Percentiles rank a stretch among this genome's conserved stretches.
Evolutionary conservation across 2,888 invertebrate species (phyloP).

Genomic region (Agriopis marginaria): DNA sequence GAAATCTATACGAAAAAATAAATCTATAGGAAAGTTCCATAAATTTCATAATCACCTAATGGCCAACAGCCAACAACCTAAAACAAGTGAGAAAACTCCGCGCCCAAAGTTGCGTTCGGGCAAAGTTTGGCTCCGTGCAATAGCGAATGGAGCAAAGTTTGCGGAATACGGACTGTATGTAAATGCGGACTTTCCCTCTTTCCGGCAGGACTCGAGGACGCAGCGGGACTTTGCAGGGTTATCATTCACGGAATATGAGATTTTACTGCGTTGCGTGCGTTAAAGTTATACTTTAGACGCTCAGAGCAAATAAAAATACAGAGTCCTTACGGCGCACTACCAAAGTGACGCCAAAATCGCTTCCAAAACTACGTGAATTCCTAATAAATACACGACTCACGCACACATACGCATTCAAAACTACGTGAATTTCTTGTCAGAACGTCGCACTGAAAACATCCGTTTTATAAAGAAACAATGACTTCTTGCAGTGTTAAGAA

Average conservation of each 20-base stretch:
- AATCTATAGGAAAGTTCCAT: background rate
- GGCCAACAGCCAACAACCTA: slow-evolving; percentile 26
- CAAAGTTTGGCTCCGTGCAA: slow-evolving; percentile 28
- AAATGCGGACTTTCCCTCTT: slow-evolving; percentile 38
- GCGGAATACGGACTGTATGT: slow-evolving; percentile 19
- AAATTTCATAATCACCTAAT: slow-evolving; percentile 25
- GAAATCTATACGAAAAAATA: too few species aligned
- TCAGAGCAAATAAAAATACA: too few species aligned
- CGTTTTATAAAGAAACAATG: too few species aligned
- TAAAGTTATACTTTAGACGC: background rate
- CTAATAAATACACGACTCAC: too few species aligned
- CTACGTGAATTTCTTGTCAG: too few species aligned
- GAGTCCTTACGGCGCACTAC: too few species aligned
- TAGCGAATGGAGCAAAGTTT: slow-evolving; percentile 24
- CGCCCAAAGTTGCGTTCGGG: slow-evolving; percentile 20
- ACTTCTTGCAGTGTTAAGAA: too few species aligned
- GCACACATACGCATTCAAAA: too few species aligned
- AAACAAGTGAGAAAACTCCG: slow-evolving; percentile 23
- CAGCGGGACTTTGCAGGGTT: slow-evolving; percentile 23
- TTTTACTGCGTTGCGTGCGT: slow-evolving; percentile 5
- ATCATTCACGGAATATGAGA: slow-evolving; percentile 13
- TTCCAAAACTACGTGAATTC: too few species aligned
- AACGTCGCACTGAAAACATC: too few species aligned
- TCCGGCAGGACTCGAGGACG: slow-evolving; percentile 21
- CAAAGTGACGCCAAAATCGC: too few species aligned